Base-by-base conservation (phyloP, 2,888 invertebrate genomes). In the Auanema freiburgensis region DNA sequence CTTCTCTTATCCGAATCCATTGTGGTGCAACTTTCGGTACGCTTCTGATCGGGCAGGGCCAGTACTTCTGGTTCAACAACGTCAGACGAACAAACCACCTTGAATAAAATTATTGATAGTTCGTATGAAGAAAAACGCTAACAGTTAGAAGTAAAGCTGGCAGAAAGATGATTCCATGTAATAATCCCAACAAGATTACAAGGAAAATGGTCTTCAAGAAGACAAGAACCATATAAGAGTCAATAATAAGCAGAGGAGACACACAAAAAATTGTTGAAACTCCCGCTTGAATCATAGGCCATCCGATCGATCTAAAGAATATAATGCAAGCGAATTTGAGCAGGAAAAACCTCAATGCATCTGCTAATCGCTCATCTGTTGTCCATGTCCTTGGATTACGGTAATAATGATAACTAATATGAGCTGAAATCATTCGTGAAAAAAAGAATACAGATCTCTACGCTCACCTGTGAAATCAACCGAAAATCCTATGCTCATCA, bases 241-340 rank as follows among this genome's bases (percentile, higher is more conserved):
- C 67, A 49, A 74, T 71, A 18, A 77, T 16, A 12, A 70, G 18
- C 25, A 78, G 61, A 0, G 78, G 78, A 16, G 60, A 46, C 21
- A 78, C 68, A 42, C 77, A 77, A 1, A 76, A 51, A 4, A 75
- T 50, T 10, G 78, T 78, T 0, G 74, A 72, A 10, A 66, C 63
- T 11, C 76, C 78, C 1, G 78, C 78, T 51, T 78, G 78, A 8
- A 77, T 57, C 78, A 78, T 78, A 6, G 78, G 78, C 77, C 76
- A 78, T 16, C 76, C 78, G 55, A 78, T 77, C 10, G 61, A 59
- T 44, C 72, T 71, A 41, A 50, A 67, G 50, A 12, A 42, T 25
- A 12, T 11, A 12, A 10, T 43, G 8, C 18, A 8, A 46, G 21
- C n/a, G n/a, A 11, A 5, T 16, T 41, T 14, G 2, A 21, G 23